Evolutionary conservation across 1,140 invertebrate genomes (phyloP).

Genomic region (Macrosteles quadrilineatus): DNA sequence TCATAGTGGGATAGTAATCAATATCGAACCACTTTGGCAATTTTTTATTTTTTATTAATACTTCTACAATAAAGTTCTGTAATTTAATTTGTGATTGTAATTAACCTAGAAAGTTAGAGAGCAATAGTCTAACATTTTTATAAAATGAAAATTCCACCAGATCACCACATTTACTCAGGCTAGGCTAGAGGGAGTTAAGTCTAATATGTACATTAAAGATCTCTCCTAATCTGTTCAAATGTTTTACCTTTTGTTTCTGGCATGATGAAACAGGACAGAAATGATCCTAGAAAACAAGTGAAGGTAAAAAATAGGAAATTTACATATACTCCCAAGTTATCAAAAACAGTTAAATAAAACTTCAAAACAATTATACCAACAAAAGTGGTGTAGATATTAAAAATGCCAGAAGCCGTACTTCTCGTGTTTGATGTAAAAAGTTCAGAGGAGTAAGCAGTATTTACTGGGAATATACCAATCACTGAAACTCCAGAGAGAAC

Average conservation of each 20-base stretch:
- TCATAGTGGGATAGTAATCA: too few relatives aligned
- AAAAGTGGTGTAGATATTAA: slow-evolving; percentile 67
- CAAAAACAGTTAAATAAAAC: slow-evolving; percentile 61
- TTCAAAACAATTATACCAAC: slow-evolving; percentile 74
- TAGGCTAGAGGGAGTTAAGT: too few relatives aligned
- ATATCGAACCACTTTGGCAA: too few relatives aligned
- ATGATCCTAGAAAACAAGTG: slow-evolving; percentile 60
- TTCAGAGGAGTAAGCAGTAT: slow-evolving; percentile 71
- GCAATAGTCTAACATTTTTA: too few relatives aligned
- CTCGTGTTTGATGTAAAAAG: slow-evolving; percentile 71
- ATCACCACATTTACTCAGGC: too few relatives aligned
- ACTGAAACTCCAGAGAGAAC: slow-evolving; percentile 69
- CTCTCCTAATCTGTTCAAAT: slow-evolving; percentile 48
- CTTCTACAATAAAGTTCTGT: too few relatives aligned
- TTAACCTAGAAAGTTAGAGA: too few relatives aligned
- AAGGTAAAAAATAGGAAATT: slow-evolving; percentile 74
- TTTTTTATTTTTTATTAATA: too few relatives aligned
- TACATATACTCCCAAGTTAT: slow-evolving; percentile 54
- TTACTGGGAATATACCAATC: slow-evolving; percentile 69
- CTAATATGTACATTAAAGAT: too few relatives aligned
- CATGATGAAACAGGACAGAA: slow-evolving; percentile 64
- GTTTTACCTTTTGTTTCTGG: slow-evolving; percentile 85
- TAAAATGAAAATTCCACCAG: too few relatives aligned
- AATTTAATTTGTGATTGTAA: too few relatives aligned
- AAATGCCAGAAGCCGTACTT: slow-evolving; percentile 66